Evolutionary conservation across 2,888 invertebrate genomes (phyloP), one percentile per base, ranked within the genome.

Genomic region (Drosophila hamatofila): DNA sequence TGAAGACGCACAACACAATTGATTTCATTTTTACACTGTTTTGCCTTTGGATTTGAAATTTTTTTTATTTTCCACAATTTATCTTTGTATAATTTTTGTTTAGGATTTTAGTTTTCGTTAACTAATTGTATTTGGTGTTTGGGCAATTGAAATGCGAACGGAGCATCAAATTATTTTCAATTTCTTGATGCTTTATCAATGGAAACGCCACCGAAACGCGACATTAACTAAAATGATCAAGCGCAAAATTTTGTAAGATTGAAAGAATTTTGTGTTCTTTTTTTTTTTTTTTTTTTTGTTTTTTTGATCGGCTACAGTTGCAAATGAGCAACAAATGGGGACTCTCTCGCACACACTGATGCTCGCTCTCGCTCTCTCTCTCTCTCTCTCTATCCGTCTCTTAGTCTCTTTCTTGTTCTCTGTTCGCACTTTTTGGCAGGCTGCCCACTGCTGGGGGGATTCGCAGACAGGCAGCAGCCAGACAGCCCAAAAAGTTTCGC

Each of bases 201-300:
- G 73, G 65, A 75, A 78, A 61, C 80, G 83, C 75, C n/a, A 64
- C 58, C 69, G 67, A 64, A 80, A 68, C 90, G 75, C 78, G 87
- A 83, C 75, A 78, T 75, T 78, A 86, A 86, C 90, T 90, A 73
- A 90, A 80, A 49, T 70, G 75, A 80, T 77, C 66, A 48, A 72
- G 66, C 71, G 70, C 58, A 66, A 72, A 80, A 75, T 56, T 68
- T 77, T 46, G 49, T 65, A 57, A 60, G 63, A 78, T 78, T 65
- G 37, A 46, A 55, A 59, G 61, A 67, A 74, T 52, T 44, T 44
- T n/a, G n/a, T n/a, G n/a, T 62, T 69, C 5, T 18, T 18, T 18
- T 39, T 14, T 37, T 39, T n/a, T n/a, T 41, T 49, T 42, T 64
- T 69, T 9, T 18, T 18, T 18, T 39, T 35, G 8, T 37, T 18